Percentiles rank a stretch among this genome's conserved stretches.
Evolutionary conservation across 2,888 invertebrate species (phyloP).

Genomic region (Cephus spinipes): DNA sequence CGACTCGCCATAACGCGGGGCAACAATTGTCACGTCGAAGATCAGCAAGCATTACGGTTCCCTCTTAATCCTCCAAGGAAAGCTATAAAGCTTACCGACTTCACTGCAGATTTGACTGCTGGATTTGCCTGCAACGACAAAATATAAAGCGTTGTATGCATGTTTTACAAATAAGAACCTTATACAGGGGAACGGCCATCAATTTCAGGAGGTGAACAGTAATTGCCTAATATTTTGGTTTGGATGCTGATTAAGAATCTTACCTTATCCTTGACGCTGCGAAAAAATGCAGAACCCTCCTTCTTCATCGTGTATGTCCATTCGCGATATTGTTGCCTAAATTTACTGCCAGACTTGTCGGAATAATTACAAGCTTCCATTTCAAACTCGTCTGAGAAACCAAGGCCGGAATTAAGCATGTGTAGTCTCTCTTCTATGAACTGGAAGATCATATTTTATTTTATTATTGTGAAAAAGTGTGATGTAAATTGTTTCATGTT

Average conservation of each 20-base stretch:
- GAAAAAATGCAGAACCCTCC: conserved; percentile 86
- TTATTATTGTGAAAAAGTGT: conserved; percentile 2
- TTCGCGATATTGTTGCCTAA: conserved; percentile 81
- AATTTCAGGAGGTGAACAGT: conserved; percentile 15
- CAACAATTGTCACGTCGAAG: too few relatives aligned
- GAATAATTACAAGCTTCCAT: conserved; percentile 83
- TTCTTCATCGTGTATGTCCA: conserved; percentile 84
- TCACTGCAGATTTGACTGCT: conserved; percentile 92
- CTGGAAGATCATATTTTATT: conserved; percentile 67
- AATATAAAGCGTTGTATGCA: conserved; percentile 52
- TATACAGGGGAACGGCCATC: conserved; percentile 21
- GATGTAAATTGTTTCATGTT: background rate
- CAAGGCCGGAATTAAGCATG: conserved; percentile 91
- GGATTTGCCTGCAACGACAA: conserved; percentile 86
- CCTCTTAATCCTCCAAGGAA: background rate
- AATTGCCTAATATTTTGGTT: conserved; percentile 2
- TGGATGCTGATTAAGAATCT: conserved; percentile 32
- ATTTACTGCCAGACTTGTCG: conserved; percentile 74
- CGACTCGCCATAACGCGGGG: too few relatives aligned
- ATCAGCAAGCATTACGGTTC: too few relatives aligned
- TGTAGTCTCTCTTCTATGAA: conserved; percentile 95
- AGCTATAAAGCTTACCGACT: conserved; percentile 81
- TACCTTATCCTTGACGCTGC: conserved; percentile 90
- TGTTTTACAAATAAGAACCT: conserved; percentile 64
- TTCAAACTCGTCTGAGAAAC: conserved; percentile 96